Conservation (phyloP, 1,140 invertebrate genomes). For the Lucilia sericata region DNA sequence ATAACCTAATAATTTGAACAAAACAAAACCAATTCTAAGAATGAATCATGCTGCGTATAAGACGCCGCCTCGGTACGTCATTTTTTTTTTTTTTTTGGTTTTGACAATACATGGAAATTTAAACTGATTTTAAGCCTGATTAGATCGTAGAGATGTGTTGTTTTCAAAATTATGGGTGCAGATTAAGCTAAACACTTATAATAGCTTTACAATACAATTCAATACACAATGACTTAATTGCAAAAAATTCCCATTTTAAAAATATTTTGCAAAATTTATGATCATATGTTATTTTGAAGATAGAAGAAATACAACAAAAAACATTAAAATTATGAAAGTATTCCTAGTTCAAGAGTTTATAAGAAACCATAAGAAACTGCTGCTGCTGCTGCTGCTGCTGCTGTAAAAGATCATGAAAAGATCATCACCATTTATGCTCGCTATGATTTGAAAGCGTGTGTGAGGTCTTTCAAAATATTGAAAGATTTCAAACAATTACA, state of each 20-base stretch:
- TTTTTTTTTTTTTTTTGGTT: not conserved
- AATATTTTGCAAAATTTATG: not conserved
- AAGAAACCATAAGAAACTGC: not conserved
- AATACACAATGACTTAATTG: not conserved
- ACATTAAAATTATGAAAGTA: not conserved
- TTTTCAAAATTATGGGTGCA: too few species aligned
- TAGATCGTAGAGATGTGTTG: not conserved
- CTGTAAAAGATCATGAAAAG: not conserved
- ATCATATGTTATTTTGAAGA: not conserved
- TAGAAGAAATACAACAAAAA: not conserved
- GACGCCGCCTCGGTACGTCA: constrained; percentile 6
- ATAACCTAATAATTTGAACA: not conserved
- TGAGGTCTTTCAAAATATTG: constrained; percentile 10
- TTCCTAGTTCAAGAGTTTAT: not conserved
- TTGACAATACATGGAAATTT: not conserved
- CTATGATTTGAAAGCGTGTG: not conserved
- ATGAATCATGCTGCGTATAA: constrained; percentile 38
- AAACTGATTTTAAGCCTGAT: too few species aligned
- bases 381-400: too few species aligned
- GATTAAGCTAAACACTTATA: not conserved
- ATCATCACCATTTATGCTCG: not conserved
- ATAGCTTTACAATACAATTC: not conserved
- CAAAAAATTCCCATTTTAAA: not conserved
- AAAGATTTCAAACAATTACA: constrained; percentile 33
- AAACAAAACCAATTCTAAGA: constrained; percentile 27